These are phyloP conservation scores for Argyrosomus japonicus DNA, from an alignment of 2,113 vertebrate species.

Conservation along the genomic window DNA sequence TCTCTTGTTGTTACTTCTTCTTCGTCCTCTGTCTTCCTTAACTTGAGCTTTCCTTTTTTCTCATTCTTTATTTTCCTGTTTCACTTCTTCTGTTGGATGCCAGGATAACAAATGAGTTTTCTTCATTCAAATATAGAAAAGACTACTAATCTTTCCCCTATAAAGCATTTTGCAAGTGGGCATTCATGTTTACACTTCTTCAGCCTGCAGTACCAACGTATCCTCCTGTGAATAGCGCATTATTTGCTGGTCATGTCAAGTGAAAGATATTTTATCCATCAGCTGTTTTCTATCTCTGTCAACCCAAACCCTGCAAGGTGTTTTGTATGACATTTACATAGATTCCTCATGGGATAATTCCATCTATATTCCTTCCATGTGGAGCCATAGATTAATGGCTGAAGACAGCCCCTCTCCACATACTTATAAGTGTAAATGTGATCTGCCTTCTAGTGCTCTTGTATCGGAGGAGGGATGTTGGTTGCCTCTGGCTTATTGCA, in stretches of 20 bases:
- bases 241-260: slow-evolving; percentile 37
- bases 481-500: slow-evolving; percentile 1
- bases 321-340: background rate
- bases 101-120: background rate
- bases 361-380: slow-evolving; percentile 1
- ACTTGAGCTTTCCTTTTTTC: background rate
- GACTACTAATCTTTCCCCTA: background rate
- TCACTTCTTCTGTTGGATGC: background rate
- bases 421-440: slow-evolving; percentile 10
- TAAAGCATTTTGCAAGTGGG: slow-evolving; percentile 6
- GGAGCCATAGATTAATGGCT: background rate
- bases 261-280: slow-evolving; percentile 31
- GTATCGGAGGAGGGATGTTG: background rate
- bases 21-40: background rate
- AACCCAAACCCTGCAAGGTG: slow-evolving; percentile 29
- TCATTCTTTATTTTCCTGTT: background rate
- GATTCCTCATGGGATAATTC: background rate
- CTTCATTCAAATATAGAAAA: slow-evolving; percentile 7
- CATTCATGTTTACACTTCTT: slow-evolving; percentile 7
- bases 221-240: slow-evolving; percentile 4
- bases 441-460: slow-evolving; percentile 8
- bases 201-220: slow-evolving; percentile 8
- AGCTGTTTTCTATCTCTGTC: slow-evolving; percentile 32
- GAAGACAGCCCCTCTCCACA: background rate
- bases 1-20: background rate